These are phyloP conservation scores for Halictus quadricinctus DNA, from an alignment of 2,888 invertebrate genomes.

Conservation along the genomic window DNA sequence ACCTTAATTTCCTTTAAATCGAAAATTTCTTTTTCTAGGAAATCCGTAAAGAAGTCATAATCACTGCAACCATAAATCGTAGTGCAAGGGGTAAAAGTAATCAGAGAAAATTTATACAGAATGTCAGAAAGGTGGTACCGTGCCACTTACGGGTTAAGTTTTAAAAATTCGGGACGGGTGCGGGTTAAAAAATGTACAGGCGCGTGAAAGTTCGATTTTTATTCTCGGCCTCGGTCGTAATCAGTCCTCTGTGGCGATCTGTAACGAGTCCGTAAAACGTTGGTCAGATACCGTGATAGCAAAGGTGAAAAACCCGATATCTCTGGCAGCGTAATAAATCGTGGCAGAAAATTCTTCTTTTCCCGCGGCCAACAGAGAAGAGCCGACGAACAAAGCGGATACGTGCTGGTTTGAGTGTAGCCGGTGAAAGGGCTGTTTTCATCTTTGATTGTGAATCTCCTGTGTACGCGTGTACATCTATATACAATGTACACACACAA, in stretches of 20 bases:
- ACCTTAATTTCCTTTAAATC: too few species aligned
- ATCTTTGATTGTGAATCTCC: conserved; percentile 43
- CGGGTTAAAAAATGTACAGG: neutral
- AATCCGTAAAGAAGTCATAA: neutral
- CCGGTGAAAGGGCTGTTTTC: conserved; percentile 54
- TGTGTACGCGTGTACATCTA: conserved; percentile 20
- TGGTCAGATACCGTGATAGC: neutral
- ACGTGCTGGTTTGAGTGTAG: conserved; percentile 28
- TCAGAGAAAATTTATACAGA: neutral
- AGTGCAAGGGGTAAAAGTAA: neutral
- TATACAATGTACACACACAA: neutral
- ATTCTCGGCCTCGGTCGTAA: neutral
- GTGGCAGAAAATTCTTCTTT: conserved; percentile 28
- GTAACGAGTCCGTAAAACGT: conserved; percentile 26
- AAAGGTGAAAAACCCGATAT: conserved; percentile 52
- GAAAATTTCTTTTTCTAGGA: neutral
- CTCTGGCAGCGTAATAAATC: conserved; percentile 58
- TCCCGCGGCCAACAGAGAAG: conserved; percentile 8
- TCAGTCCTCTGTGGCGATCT: conserved; percentile 3
- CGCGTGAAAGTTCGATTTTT: neutral
- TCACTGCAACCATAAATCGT: neutral
- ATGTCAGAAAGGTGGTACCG: too few species aligned
- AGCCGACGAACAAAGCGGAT: conserved; percentile 49
- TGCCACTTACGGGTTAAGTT: neutral
- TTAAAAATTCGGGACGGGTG: neutral